Conservation (phyloP, 35 echinoderm and acorn worm genomes). For the Chiridota heheva region DNA sequence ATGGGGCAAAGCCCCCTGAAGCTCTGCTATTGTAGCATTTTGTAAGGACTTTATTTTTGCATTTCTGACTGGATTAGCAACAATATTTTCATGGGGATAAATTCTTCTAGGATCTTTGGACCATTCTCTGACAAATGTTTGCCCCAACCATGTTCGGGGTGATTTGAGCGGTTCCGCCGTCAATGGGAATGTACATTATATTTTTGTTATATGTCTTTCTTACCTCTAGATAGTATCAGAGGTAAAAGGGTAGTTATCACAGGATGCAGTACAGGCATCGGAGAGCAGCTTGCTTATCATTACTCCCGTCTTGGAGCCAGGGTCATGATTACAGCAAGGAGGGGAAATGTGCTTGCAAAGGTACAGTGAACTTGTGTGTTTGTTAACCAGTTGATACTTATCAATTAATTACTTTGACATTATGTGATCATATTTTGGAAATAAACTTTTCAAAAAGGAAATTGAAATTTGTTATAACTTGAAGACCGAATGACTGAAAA, state of each 20-base stretch:
- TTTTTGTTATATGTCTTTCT: no score
- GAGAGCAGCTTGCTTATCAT: conserved; percentile 88
- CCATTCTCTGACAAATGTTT: no score
- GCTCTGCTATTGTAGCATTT: no score
- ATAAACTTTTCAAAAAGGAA: background rate
- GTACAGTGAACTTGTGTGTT: conserved; percentile 17
- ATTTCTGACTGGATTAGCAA: no score
- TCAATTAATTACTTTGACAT: background rate
- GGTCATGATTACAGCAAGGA: conserved; percentile 78
- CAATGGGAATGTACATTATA: no score
- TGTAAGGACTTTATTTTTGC: no score
- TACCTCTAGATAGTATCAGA: conserved; percentile 56
- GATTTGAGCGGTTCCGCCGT: no score
- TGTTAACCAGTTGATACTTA: background rate
- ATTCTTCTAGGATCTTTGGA: no score
- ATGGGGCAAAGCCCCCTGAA: no score
- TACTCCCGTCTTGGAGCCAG: conserved; percentile 84
- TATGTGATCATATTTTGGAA: background rate
- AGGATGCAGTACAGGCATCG: conserved; percentile 91
- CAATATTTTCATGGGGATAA: no score
- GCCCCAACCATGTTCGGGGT: no score
- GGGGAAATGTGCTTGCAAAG: conserved; percentile 73
- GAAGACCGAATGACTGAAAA: no score
- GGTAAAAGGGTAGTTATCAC: conserved; percentile 89
- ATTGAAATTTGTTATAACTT: background rate